Percentiles rank a stretch among this genome's conserved stretches.
Conservation (phyloP, 2,113 vertebrate species). For the Gyps fulvus region DNA sequence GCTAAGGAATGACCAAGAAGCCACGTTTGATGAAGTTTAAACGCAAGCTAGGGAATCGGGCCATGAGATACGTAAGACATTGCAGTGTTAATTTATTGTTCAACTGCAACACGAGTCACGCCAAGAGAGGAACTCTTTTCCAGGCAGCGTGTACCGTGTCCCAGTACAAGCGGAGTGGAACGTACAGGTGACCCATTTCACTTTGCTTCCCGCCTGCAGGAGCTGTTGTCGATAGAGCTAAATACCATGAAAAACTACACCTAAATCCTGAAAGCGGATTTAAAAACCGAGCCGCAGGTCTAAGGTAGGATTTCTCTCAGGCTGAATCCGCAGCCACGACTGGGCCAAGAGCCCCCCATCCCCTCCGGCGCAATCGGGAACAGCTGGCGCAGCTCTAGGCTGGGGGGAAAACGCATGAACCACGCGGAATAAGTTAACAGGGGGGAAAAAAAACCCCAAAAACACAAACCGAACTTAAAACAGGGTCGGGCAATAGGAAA, state of each 20-base stretch:
- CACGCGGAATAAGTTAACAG: no score
- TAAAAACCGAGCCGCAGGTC: neutral
- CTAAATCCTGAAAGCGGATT: accelerated
- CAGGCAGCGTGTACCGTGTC: accelerated
- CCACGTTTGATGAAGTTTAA: neutral
- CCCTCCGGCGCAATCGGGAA: accelerated
- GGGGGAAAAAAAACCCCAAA: neutral
- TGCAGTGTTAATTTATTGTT: accelerated
- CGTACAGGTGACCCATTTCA: neutral
- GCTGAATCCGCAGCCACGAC: accelerated
- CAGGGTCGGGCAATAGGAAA: neutral
- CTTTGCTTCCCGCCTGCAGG: neutral
- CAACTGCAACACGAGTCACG: accelerated
- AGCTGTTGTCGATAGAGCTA: accelerated
- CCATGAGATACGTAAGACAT: accelerated
- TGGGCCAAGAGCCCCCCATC: neutral
- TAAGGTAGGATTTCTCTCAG: neutral
- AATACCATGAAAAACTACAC: accelerated
- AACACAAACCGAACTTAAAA: no score
- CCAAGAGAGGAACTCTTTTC: neutral
- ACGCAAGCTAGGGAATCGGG: accelerated
- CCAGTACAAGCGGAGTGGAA: neutral
- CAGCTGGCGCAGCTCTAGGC: neutral
- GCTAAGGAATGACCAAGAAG: accelerated
- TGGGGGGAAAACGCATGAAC: neutral